A percentile compares a stretch with the other conserved stretches of the same genome.
These are phyloP conservation scores for Sula dactylatra DNA, from an alignment of 2,113 vertebrate genomes.

Conservation along the genomic window DNA sequence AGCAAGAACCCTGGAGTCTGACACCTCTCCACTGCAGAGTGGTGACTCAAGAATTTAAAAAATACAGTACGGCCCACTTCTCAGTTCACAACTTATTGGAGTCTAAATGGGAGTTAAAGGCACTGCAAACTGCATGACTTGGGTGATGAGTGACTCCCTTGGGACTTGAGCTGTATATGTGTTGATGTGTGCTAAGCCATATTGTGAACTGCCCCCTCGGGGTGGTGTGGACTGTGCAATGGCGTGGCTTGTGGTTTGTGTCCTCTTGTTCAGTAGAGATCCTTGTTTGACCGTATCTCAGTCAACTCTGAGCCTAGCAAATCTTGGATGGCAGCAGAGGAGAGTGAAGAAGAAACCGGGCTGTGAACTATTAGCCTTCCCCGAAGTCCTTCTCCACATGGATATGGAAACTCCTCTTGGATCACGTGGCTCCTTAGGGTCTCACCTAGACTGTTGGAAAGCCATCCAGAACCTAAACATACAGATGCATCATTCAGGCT, in stretches of 20 bases:
- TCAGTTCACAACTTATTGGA: neutral
- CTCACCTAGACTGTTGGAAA: neutral
- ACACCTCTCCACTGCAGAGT: neutral
- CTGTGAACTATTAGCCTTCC: neutral
- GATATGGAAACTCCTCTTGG: neutral
- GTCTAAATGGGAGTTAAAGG: neutral
- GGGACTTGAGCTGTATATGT: neutral
- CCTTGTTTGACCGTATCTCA: neutral
- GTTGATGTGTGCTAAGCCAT: neutral
- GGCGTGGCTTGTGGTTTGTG: neutral
- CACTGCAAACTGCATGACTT: neutral
- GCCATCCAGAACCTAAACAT: neutral
- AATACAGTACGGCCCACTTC: slow-evolving; percentile 35
- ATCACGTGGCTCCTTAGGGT: neutral
- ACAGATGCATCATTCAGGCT: neutral
- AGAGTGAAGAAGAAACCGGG: neutral
- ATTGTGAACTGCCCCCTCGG: neutral
- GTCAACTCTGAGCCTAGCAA: neutral
- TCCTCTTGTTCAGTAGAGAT: neutral
- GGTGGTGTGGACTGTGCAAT: neutral
- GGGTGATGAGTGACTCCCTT: neutral
- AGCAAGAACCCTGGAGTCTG: slow-evolving; percentile 31
- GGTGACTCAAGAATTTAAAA: slow-evolving; percentile 52
- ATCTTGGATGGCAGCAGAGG: neutral
- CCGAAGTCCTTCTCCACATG: neutral